phyloP scores from a whole-genome alignment of 2,888 invertebrate species.

The Laspeyria flexula region DNA sequence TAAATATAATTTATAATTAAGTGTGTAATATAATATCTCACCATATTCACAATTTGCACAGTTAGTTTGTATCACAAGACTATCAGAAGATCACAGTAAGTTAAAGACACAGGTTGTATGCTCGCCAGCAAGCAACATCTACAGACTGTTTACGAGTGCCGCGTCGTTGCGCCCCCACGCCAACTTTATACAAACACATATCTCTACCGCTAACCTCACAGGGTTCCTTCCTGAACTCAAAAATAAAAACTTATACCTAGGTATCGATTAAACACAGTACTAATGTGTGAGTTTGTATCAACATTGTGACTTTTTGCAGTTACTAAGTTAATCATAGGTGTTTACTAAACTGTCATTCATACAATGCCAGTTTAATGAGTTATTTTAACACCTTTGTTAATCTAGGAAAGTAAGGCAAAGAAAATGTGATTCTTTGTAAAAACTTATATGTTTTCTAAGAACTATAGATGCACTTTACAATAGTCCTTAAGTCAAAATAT shows the following conservation, averaged over 20 bases:
- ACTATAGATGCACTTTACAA: too few species aligned
- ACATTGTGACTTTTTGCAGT: too few species aligned
- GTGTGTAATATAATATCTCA: constrained; percentile 23
- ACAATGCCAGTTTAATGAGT: too few species aligned
- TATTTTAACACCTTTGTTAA: too few species aligned
- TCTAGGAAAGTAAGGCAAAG: too few species aligned
- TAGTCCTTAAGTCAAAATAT: too few species aligned
- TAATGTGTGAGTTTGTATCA: too few species aligned
- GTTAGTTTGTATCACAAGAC: constrained; percentile 17
- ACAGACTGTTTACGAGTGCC: constrained; percentile 51
- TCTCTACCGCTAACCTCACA: constrained; percentile 32
- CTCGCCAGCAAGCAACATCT: constrained; percentile 40
- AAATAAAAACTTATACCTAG: constrained; percentile 17
- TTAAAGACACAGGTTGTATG: constrained; percentile 12
- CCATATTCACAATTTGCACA: constrained; percentile 38
- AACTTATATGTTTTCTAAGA: too few species aligned
- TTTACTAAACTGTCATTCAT: too few species aligned
- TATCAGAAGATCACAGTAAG: constrained; percentile 22
- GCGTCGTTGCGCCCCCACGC: constrained; percentile 32
- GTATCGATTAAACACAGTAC: too few species aligned
- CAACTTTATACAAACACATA: constrained; percentile 64
- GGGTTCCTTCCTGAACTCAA: constrained; percentile 45
- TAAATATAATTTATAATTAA: neutral
- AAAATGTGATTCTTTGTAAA: too few species aligned
- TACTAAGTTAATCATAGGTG: too few species aligned